phyloP scores from a whole-genome alignment of 2,113 vertebrate genomes.

The Mustela lutreola region DNA sequence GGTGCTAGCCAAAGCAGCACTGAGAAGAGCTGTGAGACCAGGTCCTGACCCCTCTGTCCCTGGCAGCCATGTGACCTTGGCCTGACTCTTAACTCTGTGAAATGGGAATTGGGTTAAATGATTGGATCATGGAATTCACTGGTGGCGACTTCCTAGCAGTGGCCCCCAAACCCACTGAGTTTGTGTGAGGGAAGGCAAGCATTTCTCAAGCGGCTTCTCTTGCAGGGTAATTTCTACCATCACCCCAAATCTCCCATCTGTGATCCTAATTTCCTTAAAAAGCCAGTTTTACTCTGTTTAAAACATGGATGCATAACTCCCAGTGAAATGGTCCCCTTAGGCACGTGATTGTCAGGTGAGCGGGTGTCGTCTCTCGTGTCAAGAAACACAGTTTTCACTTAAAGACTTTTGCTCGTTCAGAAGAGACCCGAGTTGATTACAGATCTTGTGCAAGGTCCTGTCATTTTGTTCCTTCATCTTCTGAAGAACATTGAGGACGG shows the following conservation, averaged over 20 bases:
- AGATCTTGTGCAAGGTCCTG: not conserved
- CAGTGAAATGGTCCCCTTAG: fast-evolving
- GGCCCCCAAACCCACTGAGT: not conserved
- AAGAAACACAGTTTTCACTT: not conserved
- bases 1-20: not conserved
- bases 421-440: not conserved
- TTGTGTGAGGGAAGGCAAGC: not conserved
- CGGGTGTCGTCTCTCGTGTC: fast-evolving
- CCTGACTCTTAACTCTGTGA: not conserved
- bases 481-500: not conserved
- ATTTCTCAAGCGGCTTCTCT: not conserved
- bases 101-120: not conserved
- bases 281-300: not conserved
- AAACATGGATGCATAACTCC: not conserved
- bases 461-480: not conserved
- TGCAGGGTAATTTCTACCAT: not conserved
- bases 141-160: not conserved
- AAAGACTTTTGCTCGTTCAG: not conserved
- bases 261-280: not conserved
- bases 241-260: not conserved
- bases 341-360: not conserved
- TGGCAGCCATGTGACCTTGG: not conserved
- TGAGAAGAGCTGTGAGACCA: not conserved
- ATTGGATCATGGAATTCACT: not conserved
- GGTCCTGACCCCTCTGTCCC: not conserved